Evolutionary conservation across 1,140 invertebrate genomes (phyloP).

Genomic region (Drosophila parvula): DNA sequence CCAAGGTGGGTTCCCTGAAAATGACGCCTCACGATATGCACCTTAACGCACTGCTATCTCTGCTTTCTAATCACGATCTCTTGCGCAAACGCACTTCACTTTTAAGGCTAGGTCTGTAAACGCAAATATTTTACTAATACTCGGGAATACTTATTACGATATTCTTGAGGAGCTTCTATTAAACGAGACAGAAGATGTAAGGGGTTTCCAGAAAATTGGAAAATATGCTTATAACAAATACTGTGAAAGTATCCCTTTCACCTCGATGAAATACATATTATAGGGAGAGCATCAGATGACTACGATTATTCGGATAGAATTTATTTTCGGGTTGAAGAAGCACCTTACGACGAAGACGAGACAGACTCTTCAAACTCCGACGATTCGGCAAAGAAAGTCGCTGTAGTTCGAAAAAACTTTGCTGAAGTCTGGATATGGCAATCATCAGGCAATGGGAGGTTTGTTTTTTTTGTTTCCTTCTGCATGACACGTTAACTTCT

Average conservation of each 20-base stretch:
- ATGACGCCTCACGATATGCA: constrained; percentile 13
- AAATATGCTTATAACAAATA: background rate
- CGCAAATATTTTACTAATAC: constrained; percentile 21
- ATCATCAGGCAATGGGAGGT: constrained; percentile 13
- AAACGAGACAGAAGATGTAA: too few species aligned
- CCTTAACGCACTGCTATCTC: constrained; percentile 19
- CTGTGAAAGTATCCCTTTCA: background rate
- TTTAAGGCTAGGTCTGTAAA: constrained; percentile 6
- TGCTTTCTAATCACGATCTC: constrained; percentile 18
- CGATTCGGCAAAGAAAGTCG: background rate
- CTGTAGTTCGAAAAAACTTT: constrained; percentile 16
- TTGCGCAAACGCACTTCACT: constrained; percentile 1
- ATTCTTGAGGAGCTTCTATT: background rate
- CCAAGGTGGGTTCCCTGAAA: constrained; percentile 48
- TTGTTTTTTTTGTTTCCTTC: constrained; percentile 5
- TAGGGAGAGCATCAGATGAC: constrained; percentile 1
- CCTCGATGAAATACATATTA: constrained; percentile 1
- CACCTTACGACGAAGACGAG: background rate
- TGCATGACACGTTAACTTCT: background rate
- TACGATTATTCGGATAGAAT: background rate
- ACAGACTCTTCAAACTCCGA: background rate
- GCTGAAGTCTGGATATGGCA: constrained; percentile 29
- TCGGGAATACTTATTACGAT: background rate
- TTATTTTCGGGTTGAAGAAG: background rate
- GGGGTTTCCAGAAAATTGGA: background rate